Conservation (phyloP, 2,888 invertebrate species). For the Petrophora chlorosata region DNA sequence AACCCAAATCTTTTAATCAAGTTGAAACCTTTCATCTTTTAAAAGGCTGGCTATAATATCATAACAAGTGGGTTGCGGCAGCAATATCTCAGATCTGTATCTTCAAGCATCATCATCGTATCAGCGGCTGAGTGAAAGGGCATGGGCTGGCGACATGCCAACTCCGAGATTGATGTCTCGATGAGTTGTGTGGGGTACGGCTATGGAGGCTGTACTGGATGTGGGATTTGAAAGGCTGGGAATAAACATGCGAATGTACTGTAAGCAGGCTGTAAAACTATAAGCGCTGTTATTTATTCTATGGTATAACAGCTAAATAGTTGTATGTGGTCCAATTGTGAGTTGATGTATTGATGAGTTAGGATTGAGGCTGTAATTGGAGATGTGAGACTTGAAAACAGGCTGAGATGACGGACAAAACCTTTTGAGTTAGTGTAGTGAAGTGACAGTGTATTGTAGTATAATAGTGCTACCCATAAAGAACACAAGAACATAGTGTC, state of each 20-base stretch:
- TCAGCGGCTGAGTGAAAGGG: conserved; percentile 23
- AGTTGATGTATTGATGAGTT: too few relatives aligned
- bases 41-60: conserved; percentile 7
- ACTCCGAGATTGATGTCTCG: conserved; percentile 24
- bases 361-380: too few relatives aligned
- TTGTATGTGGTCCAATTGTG: too few relatives aligned
- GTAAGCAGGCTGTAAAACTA: neutral
- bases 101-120: conserved; percentile 32
- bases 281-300: too few relatives aligned
- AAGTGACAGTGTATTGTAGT: too few relatives aligned
- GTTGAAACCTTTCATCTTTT: neutral
- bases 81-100: conserved; percentile 24
- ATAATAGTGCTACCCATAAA: too few relatives aligned
- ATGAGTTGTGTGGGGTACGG: conserved; percentile 7
- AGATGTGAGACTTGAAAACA: too few relatives aligned
- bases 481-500: too few relatives aligned
- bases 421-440: too few relatives aligned
- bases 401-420: too few relatives aligned
- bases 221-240: neutral
- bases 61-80: conserved; percentile 15
- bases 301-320: too few relatives aligned
- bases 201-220: neutral
- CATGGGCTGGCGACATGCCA: conserved; percentile 31
- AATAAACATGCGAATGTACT: neutral
- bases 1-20: too few relatives aligned